Base-by-base conservation (phyloP, 2,888 invertebrate species). In the Tipula unca region DNA sequence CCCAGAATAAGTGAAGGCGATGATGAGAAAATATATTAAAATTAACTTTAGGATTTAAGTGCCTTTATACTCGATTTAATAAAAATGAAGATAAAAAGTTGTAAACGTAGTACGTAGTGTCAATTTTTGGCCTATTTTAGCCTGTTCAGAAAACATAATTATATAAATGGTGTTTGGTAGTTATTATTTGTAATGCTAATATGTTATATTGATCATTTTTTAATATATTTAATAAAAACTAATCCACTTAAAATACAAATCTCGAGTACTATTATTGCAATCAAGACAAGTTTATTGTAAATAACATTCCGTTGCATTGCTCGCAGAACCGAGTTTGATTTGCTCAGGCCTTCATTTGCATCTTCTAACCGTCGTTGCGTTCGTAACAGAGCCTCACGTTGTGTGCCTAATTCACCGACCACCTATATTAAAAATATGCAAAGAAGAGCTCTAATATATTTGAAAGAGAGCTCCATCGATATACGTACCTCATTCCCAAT, bases 241-340 rank as follows among this genome's bases (percentile, higher is more conserved):
- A 94, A 88, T 39, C 92, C 92, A 82, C 91, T 91, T 17, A 96
- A 91, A 87, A 95, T 95, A 82, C 91, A 91, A 48, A 94, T 87
- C 92, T 96, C 96, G 86, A 95, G 88, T 1, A 95, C 48, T 86
- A 96, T 96, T 85, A 96, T 95, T 83, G 95, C 88, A 87, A 95
- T 93, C 82, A 96, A 90, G 86, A 95, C 92, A 85, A 95, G 90
- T 89, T 95, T 96, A 90, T 96, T 96, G 86, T 95, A 95, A 42
- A 96, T 89, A 85, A 96, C 93, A 89, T 94, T 93, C 85, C 93
- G 91, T 39, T 93, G 92, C 92, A 96, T 95, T 87, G 92, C 92
- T 84, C 93, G 92, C 85, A 96, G 90, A 84, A 95, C 92, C 87
- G 92, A 92, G 86, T 93, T 92, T 6, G 95, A 94, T 88, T 92